Base-by-base conservation (phyloP, 2,113 vertebrate genomes). In the Ranitomeya variabilis region DNA sequence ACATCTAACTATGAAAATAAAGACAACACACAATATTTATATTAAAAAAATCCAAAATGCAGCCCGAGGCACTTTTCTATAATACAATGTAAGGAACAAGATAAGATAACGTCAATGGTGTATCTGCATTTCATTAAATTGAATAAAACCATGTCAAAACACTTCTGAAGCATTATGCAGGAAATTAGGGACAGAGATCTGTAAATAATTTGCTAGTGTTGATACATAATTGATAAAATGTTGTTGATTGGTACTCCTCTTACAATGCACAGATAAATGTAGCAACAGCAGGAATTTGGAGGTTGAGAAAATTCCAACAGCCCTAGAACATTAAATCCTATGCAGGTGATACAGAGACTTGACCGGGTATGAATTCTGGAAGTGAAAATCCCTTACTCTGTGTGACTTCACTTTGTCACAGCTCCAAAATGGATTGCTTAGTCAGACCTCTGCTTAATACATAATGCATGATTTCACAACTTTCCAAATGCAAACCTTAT, bases 401-500 rank as follows among this genome's bases (percentile, higher is more conserved):
- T 52, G 57, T 67, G 60, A 83, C 16, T 83, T 83, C 37, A 67
- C 37, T 66, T 67, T 64, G 59, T 82, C 80, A 82, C 60, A 64
- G 59, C 80, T 82, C 59, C 59, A 82, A 15, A 37, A 57, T 64
- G 31, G 8, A 51, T 60, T 80, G 78, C 78, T 80, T 59, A 74
- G 54, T 62, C 55, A 62, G 60, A 83, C 59, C 80, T 51, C 11
- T 19, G 73, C 73, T 52, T 76, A 51, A 76, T 62, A 83, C 60
- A 83, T 76, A 21, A 76, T 83, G 60, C 60, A 64, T 80, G 78
- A 59, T 55, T 54, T 57, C 52, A 79, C 77, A 79, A 57, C 52
- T 79, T 79, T 85, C 54, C 54, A 85, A 60, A 45, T 74, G 21
- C 71, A 60, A 86, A 77, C 55, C 52, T 77, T 86, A 45, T 86